phyloP scores from a whole-genome alignment of 2,888 invertebrate species.

The Epinotia brunnichana region DNA sequence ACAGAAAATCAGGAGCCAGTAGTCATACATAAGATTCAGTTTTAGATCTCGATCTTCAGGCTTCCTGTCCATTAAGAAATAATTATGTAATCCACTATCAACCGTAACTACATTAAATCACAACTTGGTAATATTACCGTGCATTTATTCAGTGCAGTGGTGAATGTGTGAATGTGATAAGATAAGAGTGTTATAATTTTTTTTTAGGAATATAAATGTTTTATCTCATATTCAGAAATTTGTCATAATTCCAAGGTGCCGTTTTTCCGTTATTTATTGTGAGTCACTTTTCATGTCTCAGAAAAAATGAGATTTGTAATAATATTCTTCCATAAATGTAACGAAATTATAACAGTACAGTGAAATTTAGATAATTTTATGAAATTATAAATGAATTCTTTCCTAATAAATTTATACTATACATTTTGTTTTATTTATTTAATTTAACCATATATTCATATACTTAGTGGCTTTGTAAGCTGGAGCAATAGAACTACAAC shows the following conservation, averaged over 20 bases:
- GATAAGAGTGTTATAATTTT: conserved; percentile 19
- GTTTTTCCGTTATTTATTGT: conserved; percentile 16
- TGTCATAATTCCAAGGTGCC: conserved; percentile 9
- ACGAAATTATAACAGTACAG: conserved; percentile 42
- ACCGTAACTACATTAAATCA: conserved; percentile 45
- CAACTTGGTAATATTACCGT: conserved; percentile 34
- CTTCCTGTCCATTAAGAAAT: background rate
- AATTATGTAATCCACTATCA: background rate
- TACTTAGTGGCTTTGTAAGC: no score
- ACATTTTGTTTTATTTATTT: conserved; percentile 37
- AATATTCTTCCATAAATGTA: conserved; percentile 49
- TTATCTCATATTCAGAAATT: conserved; percentile 15
- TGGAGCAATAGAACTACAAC: no score
- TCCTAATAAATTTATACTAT: conserved; percentile 58
- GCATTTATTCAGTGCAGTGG: conserved; percentile 30
- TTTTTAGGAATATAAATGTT: conserved; percentile 21
- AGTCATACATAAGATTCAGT: no score
- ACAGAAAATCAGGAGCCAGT: no score
- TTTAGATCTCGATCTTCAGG: background rate
- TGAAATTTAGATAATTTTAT: conserved; percentile 56
- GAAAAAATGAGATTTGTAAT: conserved; percentile 10
- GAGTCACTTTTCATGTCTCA: background rate
- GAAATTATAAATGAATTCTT: conserved; percentile 51
- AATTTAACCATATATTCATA: background rate
- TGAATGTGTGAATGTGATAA: conserved; percentile 18